Evolutionary conservation across 2,888 invertebrate species (phyloP).

Genomic region (Notodonta dromedarius): DNA sequence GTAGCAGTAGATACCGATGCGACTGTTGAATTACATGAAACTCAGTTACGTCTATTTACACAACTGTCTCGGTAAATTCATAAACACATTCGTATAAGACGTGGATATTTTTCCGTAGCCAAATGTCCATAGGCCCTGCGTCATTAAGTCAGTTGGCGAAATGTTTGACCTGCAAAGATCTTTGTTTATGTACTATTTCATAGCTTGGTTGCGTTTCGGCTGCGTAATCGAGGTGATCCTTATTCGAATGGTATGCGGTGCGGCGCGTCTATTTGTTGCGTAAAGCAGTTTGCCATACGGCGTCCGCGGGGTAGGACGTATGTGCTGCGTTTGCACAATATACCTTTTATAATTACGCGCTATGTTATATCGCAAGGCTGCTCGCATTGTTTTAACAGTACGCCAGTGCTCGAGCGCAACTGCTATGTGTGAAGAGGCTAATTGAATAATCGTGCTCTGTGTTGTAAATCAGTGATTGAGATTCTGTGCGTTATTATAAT

Average conservation of each 20-base stretch:
- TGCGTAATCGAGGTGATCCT: conserved; percentile 77
- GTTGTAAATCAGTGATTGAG: conserved; percentile 53
- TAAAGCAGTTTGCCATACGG: conserved; percentile 64
- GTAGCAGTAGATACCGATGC: not conserved
- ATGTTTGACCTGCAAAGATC: conserved; percentile 53
- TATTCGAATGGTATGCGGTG: conserved; percentile 75
- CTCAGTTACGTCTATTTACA: conserved; percentile 56
- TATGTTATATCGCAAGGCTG: conserved; percentile 61
- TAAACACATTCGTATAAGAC: conserved; percentile 27
- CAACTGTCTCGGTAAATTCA: conserved; percentile 44
- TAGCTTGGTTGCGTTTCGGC: conserved; percentile 64
- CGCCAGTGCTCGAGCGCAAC: conserved; percentile 54
- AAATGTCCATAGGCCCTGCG: conserved; percentile 36
- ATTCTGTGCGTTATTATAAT: conserved; percentile 44
- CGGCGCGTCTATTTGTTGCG: conserved; percentile 63
- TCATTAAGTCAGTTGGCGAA: conserved; percentile 52
- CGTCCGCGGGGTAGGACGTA: conserved; percentile 60
- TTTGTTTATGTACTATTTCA: conserved; percentile 63
- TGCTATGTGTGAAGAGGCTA: conserved; percentile 58
- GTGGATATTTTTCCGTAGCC: conserved; percentile 40
- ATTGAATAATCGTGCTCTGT: conserved; percentile 55
- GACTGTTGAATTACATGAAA: conserved; percentile 16
- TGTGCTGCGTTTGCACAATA: conserved; percentile 44
- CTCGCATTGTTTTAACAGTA: conserved; percentile 59
- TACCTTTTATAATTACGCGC: conserved; percentile 56